A percentile compares a stretch with the other conserved stretches of the same genome.
Evolutionary conservation across 2,888 invertebrate genomes (phyloP).

Genomic region (Tineola bisselliella): DNA sequence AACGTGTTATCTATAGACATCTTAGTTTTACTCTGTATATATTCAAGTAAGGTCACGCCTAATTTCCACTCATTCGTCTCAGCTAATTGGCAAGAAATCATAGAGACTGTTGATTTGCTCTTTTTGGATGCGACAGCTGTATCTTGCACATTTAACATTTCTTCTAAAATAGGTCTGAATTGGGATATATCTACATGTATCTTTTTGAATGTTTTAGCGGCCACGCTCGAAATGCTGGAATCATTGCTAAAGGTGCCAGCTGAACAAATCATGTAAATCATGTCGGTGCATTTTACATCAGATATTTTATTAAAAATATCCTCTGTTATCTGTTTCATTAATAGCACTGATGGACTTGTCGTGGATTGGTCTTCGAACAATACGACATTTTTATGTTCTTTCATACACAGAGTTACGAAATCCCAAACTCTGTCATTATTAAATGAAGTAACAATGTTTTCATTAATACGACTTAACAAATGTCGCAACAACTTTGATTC

Average conservation of each 20-base stretch:
- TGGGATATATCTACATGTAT: conserved; percentile 72
- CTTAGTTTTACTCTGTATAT: conserved; percentile 86
- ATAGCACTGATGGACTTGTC: conserved; percentile 51
- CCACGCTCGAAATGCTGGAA: conserved; percentile 68
- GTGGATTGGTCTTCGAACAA: conserved; percentile 40
- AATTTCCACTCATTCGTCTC: conserved; percentile 79
- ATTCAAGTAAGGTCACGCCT: conserved; percentile 82
- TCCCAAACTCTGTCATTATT: conserved; percentile 62
- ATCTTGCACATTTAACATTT: conserved; percentile 66
- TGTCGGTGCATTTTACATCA: conserved; percentile 42
- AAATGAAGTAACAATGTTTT: conserved; percentile 48
- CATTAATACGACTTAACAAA: conserved; percentile 67
- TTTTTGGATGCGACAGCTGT: conserved; percentile 45
- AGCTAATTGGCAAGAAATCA: conserved; percentile 69
- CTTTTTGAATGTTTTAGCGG: conserved; percentile 72
- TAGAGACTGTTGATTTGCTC: conserved; percentile 46
- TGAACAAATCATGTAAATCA: conserved; percentile 64
- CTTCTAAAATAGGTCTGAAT: conserved; percentile 65
- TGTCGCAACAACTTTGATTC: conserved; percentile 63
- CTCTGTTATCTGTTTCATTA: conserved; percentile 68
- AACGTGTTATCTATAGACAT: conserved; percentile 73
- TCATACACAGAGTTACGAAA: conserved; percentile 65
- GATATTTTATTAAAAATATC: conserved; percentile 63
- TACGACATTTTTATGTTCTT: conserved; percentile 57
- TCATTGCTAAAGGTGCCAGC: conserved; percentile 69